These are phyloP conservation scores for Aleiodes alternator DNA, from an alignment of 2,888 invertebrate genomes.

Conservation along the genomic window DNA sequence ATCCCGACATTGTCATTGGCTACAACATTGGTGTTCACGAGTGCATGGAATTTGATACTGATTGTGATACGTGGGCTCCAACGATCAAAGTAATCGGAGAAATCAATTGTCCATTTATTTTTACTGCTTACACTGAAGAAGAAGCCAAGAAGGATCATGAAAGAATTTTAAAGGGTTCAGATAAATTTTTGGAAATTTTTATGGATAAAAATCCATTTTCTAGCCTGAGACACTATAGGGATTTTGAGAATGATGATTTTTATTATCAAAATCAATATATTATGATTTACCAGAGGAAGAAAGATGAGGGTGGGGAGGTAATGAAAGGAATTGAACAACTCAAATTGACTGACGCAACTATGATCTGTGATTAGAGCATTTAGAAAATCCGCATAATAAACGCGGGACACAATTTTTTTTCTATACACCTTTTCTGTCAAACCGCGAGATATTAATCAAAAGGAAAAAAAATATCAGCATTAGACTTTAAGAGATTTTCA, in stretches of 20 bases:
- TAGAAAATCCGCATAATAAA: not conserved
- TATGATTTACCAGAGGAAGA: constrained; percentile 59
- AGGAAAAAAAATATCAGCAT: too few relatives aligned
- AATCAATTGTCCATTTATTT: constrained; percentile 64
- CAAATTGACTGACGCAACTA: not conserved
- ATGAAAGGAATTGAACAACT: not conserved
- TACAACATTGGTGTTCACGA: constrained; percentile 68
- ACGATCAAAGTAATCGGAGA: constrained; percentile 58
- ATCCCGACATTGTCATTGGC: constrained; percentile 64
- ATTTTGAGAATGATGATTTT: constrained; percentile 65
- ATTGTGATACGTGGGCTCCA: constrained; percentile 63
- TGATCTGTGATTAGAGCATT: constrained; percentile 25
- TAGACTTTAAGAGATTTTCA: too few relatives aligned
- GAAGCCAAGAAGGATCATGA: constrained; percentile 62
- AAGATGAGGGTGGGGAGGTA: not conserved
- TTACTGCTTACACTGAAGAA: constrained; percentile 63
- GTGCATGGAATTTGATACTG: constrained; percentile 58
- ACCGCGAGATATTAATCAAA: too few relatives aligned
- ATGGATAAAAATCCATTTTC: constrained; percentile 63
- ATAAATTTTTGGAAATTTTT: constrained; percentile 47
- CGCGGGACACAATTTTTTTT: too few relatives aligned
- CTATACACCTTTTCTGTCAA: too few relatives aligned
- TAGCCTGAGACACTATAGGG: constrained; percentile 65
- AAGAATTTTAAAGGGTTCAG: constrained; percentile 58
- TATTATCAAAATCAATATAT: constrained; percentile 68